Evolutionary conservation across 2,888 invertebrate genomes (phyloP).

Genomic region (Xanthorhoe designata): DNA sequence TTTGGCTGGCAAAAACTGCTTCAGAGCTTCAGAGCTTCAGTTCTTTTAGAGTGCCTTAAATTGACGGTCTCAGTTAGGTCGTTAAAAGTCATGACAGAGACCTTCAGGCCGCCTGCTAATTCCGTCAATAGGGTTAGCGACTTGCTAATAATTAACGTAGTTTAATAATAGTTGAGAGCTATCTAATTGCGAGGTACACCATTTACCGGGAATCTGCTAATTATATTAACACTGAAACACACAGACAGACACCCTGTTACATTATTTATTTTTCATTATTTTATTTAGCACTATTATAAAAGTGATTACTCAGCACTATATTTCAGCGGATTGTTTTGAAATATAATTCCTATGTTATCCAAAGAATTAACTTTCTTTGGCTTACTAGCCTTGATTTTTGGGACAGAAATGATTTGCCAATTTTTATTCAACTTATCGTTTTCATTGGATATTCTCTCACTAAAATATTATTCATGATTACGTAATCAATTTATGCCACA

Average conservation of each 20-base stretch:
- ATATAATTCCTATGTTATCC: background rate
- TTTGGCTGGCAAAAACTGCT: too few relatives aligned
- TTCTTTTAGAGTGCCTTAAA: too few relatives aligned
- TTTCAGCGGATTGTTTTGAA: background rate
- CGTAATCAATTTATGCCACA: too few relatives aligned
- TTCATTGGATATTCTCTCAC: background rate
- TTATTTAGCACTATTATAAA: slow-evolving; percentile 19
- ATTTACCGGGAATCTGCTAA: slow-evolving; percentile 13
- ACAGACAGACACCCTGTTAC: slow-evolving; percentile 13
- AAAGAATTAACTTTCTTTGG: background rate
- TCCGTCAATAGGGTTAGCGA: too few relatives aligned
- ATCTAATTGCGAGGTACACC: background rate
- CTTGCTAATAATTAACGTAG: too few relatives aligned
- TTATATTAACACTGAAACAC: slow-evolving; percentile 22
- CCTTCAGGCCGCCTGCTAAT: too few relatives aligned
- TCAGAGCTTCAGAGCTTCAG: too few relatives aligned
- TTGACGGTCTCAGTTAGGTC: too few relatives aligned
- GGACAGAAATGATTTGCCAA: background rate
- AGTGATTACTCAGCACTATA: background rate
- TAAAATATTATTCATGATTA: too few relatives aligned
- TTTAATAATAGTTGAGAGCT: background rate
- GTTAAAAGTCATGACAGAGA: too few relatives aligned
- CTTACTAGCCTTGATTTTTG: too few relatives aligned
- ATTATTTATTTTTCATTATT: too few relatives aligned
- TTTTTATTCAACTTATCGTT: background rate